Percentiles rank a stretch among this genome's conserved stretches.
Conservation (phyloP, 2,888 invertebrate genomes). For the Alitta virens region DNA sequence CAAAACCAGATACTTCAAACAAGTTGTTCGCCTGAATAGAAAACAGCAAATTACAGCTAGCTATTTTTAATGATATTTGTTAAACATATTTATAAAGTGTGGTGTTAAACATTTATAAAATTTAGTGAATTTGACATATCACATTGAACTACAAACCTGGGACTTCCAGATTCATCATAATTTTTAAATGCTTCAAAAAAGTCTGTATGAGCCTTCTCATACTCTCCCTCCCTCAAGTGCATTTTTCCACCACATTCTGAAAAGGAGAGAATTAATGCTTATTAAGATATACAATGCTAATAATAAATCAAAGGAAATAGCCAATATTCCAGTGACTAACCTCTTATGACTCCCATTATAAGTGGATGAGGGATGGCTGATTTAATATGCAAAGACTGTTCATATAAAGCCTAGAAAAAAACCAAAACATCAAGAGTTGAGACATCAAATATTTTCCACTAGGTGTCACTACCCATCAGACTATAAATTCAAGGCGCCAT, state of each 20-base stretch:
- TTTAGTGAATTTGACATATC: background rate
- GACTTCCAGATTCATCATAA: slow-evolving; percentile 98
- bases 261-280: background rate
- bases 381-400: slow-evolving; percentile 97
- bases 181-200: slow-evolving; percentile 99
- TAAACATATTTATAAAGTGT: too few relatives aligned
- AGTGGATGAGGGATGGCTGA: slow-evolving; percentile 99
- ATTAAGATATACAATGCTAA: background rate
- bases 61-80: too few relatives aligned
- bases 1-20: slow-evolving; percentile 94
- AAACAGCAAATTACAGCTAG: background rate
- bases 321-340: slow-evolving; percentile 59
- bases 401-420: slow-evolving; percentile 73
- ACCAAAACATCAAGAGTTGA: too few relatives aligned
- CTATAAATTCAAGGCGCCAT: too few relatives aligned
- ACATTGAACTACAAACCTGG: slow-evolving; percentile 61
- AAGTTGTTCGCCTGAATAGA: slow-evolving; percentile 74
- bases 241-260: slow-evolving; percentile 98
- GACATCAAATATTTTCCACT: too few relatives aligned
- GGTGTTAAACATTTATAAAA: background rate
- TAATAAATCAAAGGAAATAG: background rate
- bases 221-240: slow-evolving; percentile 97
- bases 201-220: slow-evolving; percentile 97
- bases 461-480: too few relatives aligned
- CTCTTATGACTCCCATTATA: slow-evolving; percentile 98